Percentiles rank a stretch among this genome's conserved stretches.
Evolutionary conservation across 2,113 vertebrate species (phyloP).

Genomic region (Nyctereutes procyonoides): DNA sequence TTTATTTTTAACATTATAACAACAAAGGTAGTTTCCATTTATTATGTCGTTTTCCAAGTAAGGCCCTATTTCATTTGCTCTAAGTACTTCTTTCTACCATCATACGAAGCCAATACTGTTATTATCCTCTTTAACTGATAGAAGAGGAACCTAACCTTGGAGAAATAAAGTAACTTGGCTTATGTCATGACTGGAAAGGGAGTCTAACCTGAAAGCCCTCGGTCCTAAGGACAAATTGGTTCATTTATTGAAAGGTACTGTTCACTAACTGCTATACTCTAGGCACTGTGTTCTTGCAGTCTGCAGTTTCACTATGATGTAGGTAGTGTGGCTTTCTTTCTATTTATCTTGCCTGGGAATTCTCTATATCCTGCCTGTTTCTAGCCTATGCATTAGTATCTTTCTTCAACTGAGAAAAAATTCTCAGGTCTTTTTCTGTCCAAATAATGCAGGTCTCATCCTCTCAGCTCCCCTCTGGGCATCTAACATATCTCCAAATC

Average conservation of each 20-base stretch:
- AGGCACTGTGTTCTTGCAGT: not conserved
- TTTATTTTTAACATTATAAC: not conserved
- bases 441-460: not conserved
- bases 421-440: not conserved
- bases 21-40: not conserved
- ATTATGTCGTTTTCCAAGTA: not conserved
- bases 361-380: not conserved
- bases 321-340: not conserved
- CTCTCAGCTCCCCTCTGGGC: not conserved
- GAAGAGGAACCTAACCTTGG: not conserved
- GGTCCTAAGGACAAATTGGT: not conserved
- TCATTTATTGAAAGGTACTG: not conserved
- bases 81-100: not conserved
- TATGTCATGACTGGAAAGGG: not conserved
- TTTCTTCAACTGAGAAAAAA: conserved; percentile 25
- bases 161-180: not conserved
- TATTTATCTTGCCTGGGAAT: not conserved
- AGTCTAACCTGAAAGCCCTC: not conserved
- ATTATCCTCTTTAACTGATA: not conserved
- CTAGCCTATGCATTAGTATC: conserved; percentile 9
- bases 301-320: not conserved
- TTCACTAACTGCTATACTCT: not conserved
- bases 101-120: not conserved
- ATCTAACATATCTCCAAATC: not conserved
- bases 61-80: not conserved